Evolutionary conservation across 2,888 invertebrate species (phyloP).

Genomic region (Dicyrtomina minuta): DNA sequence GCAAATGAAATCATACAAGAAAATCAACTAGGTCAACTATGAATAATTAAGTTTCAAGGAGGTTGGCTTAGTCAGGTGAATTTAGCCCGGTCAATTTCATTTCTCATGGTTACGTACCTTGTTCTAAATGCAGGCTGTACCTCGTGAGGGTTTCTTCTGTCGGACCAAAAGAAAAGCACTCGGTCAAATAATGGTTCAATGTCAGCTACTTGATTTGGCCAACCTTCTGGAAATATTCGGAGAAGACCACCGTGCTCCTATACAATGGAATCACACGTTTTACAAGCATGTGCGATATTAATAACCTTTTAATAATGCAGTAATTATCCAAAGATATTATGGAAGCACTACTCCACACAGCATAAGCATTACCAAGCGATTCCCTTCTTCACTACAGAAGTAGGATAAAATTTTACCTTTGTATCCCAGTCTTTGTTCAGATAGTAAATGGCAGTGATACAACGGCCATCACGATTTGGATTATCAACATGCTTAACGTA

Average conservation of each 20-base stretch:
- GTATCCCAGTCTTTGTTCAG: conserved; percentile 92
- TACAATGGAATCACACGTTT: no score
- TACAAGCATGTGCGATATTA: not conserved
- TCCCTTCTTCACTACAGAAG: not conserved
- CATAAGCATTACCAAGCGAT: no score
- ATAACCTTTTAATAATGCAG: not conserved
- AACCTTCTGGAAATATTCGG: conserved; percentile 87
- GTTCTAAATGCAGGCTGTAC: conserved; percentile 89
- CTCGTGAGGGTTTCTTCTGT: conserved; percentile 93
- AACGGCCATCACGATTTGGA: conserved; percentile 92
- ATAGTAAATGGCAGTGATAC: conserved; percentile 97
- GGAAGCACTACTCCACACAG: not conserved
- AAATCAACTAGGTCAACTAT: conserved; percentile 6
- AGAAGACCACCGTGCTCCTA: conserved; percentile 76
- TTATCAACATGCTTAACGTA: conserved; percentile 98
- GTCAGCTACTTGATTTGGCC: conserved; percentile 77
- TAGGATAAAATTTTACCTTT: conserved; percentile 58
- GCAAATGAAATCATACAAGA: conserved; percentile 4
- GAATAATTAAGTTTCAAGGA: no score
- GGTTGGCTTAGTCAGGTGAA: no score
- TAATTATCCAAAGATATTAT: not conserved
- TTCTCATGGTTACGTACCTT: no score
- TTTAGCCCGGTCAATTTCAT: no score
- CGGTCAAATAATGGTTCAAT: conserved; percentile 92
- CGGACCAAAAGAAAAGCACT: conserved; percentile 97